phyloP scores from a whole-genome alignment of 2,888 invertebrate species.

The Formica aserva region DNA sequence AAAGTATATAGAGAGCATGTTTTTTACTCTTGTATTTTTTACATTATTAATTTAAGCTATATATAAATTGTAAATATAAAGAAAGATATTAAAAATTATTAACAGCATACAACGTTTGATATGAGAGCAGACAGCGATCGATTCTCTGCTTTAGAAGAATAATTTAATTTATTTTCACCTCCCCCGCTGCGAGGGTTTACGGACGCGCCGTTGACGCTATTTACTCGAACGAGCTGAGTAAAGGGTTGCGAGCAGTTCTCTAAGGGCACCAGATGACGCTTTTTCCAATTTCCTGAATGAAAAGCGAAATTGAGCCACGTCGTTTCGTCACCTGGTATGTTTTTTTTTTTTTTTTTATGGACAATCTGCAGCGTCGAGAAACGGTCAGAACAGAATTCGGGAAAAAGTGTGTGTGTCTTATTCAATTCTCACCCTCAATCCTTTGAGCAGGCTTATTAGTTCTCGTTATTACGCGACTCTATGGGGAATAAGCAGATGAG shows the following conservation, averaged over 20 bases:
- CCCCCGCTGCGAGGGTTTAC: conserved; percentile 78
- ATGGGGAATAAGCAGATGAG: not conserved
- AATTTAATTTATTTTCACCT: conserved; percentile 82
- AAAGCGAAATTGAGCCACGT: conserved; percentile 80
- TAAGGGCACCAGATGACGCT: conserved; percentile 81
- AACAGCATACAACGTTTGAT: not conserved
- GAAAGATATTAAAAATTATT: not conserved
- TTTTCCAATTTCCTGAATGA: conserved; percentile 84
- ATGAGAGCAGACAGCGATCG: conserved; percentile 1
- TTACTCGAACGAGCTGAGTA: conserved; percentile 60
- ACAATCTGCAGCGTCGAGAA: conserved; percentile 38
- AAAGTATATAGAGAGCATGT: not conserved
- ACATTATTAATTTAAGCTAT: not conserved
- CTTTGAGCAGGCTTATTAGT: not conserved
- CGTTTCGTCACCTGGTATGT: conserved; percentile 80
- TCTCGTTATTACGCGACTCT: not conserved
- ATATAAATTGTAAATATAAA: not conserved
- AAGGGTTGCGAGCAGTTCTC: conserved; percentile 78
- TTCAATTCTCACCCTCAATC: not conserved
- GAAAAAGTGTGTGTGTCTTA: not conserved
- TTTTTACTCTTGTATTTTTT: not conserved
- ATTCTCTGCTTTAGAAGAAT: conserved; percentile 66
- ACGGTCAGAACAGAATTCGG: conserved; percentile 37
- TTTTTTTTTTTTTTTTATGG: conserved; percentile 53
- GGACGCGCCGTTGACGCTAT: conserved; percentile 41